Conservation (phyloP, 2,888 invertebrate genomes). For the Brenthis hecate region DNA sequence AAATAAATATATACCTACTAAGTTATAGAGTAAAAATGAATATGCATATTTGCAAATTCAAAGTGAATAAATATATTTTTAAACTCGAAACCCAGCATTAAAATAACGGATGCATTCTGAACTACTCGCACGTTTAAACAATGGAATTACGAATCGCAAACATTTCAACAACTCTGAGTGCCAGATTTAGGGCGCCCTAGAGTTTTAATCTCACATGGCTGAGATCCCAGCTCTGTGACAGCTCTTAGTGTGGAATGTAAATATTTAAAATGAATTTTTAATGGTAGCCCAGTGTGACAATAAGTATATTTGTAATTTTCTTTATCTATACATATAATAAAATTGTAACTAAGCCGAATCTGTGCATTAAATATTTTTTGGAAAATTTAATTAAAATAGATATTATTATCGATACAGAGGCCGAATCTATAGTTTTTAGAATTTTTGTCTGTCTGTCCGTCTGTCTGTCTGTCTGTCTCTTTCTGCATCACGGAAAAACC, state of each 20-base stretch:
- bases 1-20: background rate
- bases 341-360: too few relatives aligned
- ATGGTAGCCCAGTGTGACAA: background rate
- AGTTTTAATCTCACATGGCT: constrained; percentile 29
- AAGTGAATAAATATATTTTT: background rate
- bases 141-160: constrained; percentile 24
- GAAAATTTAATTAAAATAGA: too few relatives aligned
- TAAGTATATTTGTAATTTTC: too few relatives aligned
- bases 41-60: background rate
- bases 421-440: too few relatives aligned
- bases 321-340: too few relatives aligned
- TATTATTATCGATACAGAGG: too few relatives aligned
- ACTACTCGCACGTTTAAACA: constrained; percentile 5
- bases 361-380: too few relatives aligned
- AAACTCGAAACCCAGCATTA: background rate
- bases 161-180: constrained; percentile 23
- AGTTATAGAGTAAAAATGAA: background rate
- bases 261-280: constrained; percentile 7
- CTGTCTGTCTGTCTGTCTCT: too few relatives aligned
- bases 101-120: background rate
- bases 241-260: constrained; percentile 16
- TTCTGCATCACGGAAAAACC: too few relatives aligned
- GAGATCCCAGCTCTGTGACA: constrained; percentile 15
- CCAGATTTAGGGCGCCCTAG: constrained; percentile 24
- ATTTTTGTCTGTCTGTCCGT: too few relatives aligned